phyloP scores from a whole-genome alignment of 2,113 vertebrate species.

The Microcebus griseorufus region DNA sequence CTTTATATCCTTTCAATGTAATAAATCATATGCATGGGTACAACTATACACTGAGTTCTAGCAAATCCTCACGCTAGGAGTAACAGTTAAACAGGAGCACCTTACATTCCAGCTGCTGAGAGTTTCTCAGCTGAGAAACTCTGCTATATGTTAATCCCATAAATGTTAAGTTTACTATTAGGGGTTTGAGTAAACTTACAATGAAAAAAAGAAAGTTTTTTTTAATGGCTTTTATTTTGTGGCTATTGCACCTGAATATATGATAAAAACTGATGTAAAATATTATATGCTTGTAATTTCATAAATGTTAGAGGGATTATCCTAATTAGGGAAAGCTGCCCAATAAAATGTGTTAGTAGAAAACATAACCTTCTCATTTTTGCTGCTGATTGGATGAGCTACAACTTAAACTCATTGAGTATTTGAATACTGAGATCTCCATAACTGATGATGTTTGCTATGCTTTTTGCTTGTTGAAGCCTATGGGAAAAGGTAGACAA shows the following conservation, averaged over 20 bases:
- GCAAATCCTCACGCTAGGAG: neutral
- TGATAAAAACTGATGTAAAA: slow-evolving; percentile 1
- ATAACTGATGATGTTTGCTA: neutral
- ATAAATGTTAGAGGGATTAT: neutral
- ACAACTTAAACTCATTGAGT: neutral
- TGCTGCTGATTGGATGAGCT: neutral
- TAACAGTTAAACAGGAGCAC: neutral
- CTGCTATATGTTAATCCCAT: neutral
- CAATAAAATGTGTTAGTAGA: neutral
- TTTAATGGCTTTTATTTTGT: neutral
- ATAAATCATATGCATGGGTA: neutral
- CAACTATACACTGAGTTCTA: neutral
- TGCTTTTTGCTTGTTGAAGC: neutral
- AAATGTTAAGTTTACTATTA: neutral
- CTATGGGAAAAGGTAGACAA: neutral
- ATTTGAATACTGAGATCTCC: neutral
- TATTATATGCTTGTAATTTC: neutral
- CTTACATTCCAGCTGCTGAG: neutral
- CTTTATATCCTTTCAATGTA: neutral
- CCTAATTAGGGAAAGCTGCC: neutral
- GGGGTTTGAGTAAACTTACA: neutral
- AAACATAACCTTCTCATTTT: neutral
- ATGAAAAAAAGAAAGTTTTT: neutral
- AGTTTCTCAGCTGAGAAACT: neutral
- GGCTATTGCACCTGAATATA: neutral